Percentiles rank a stretch among this genome's conserved stretches.
Evolutionary conservation across 2,113 vertebrate species (phyloP).

Genomic region (Columba janthina): DNA sequence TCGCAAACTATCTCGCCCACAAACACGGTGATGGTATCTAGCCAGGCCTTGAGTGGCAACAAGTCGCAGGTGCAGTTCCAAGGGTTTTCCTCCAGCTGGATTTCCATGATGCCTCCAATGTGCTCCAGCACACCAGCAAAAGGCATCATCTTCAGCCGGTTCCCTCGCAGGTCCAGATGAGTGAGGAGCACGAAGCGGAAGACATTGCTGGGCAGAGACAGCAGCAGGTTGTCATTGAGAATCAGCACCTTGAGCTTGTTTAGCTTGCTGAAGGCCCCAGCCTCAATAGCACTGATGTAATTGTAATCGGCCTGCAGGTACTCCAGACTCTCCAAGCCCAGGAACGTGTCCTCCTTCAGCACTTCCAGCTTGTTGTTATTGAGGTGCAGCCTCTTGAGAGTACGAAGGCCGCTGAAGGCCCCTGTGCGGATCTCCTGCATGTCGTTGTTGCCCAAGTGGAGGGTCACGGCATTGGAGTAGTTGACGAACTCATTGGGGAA

Average conservation of each 20-base stretch:
- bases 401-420: conserved; percentile 91
- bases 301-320: conserved; percentile 99
- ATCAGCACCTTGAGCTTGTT: conserved; percentile 98
- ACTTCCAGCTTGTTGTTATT: conserved; percentile 98
- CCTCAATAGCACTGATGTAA: conserved; percentile 95
- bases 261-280: conserved; percentile 92
- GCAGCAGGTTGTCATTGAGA: conserved; percentile 96
- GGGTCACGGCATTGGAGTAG: conserved; percentile 93
- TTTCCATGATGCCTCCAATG: conserved; percentile 98
- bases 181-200: conserved; percentile 98
- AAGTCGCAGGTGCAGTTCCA: conserved; percentile 99
- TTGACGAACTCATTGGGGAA: conserved; percentile 93
- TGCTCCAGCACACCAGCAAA: conserved; percentile 97
- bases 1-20: conserved; percentile 97
- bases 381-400: conserved; percentile 92
- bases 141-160: conserved; percentile 92
- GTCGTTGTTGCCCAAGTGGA: conserved; percentile 96
- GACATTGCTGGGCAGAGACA: conserved; percentile 92
- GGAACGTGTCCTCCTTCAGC: conserved; percentile 91
- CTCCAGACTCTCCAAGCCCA: conserved; percentile 93
- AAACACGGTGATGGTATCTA: conserved; percentile 96
- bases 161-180: conserved; percentile 95
- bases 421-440: conserved; percentile 92
- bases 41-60: conserved; percentile 94
- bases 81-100: conserved; percentile 97